Evolutionary conservation across 2,888 invertebrate species (phyloP), one percentile per base, ranked within the genome.

Genomic region (Sinhomidia bicolor): DNA sequence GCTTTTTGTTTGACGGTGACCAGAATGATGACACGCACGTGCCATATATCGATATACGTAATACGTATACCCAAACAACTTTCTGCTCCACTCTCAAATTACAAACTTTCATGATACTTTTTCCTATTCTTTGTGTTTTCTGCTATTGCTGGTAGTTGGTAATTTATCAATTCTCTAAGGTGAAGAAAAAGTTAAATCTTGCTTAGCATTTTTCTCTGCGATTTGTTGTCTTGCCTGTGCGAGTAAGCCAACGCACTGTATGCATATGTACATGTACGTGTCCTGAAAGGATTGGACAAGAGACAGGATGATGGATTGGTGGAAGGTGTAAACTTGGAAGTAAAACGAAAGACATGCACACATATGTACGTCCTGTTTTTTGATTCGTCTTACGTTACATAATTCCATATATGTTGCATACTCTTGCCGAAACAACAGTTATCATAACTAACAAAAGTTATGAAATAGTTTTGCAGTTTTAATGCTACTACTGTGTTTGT

Each of bases 21-120:
- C 41, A 71, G 36, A 41, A 74, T 74, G 74, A 74, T 74, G 41
- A 14, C 74, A 47, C 41, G 74, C 74, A 74, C 74, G 74, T 74
- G 74, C 44, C 32, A 65, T 17, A 62, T 4, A 62, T 29, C 5
- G 17, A 17, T 26, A 7, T 60, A 60, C 60, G 9, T 60, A 23
- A 14, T 51, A 9, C 57, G n/a, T n/a, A n/a, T n/a, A n/a, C n/a
- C n/a, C n/a, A 29, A 17, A 32, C 65, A 12, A 32, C 65, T 62
- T 57, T 57, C 54, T 54, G 17, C 17, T 17, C 17, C 54, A 3
- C 54, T 47, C 47, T 54, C 14, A 4, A 6, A 1, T 14, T 29
- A n/a, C n/a, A 57, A 57, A 57, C 17, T 57, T 57, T 57, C 57
- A 7, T 57, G 17, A 20, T 57, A 17, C 17, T 57, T n/a, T n/a